A percentile compares a stretch with the other conserved stretches of the same genome.
Conservation (phyloP, 2,888 invertebrate genomes). For the Linyphia triangularis region DNA sequence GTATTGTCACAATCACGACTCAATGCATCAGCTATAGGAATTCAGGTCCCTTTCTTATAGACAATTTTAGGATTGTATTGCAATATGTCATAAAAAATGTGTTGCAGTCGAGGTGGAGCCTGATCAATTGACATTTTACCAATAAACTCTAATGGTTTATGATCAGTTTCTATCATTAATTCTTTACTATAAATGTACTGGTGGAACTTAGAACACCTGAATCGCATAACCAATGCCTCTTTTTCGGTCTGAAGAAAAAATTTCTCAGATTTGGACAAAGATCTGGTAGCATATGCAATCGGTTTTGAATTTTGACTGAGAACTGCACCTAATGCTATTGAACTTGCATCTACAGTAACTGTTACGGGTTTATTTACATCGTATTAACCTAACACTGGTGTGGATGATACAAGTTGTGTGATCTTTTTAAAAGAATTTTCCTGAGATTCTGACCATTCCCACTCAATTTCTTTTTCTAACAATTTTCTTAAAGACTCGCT, state of each 20-base stretch:
- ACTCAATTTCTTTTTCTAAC: neutral
- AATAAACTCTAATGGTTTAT: slow-evolving; percentile 4
- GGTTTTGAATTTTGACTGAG: neutral
- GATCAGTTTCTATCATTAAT: slow-evolving; percentile 9
- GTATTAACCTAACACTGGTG: slow-evolving; percentile 1
- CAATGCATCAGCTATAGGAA: slow-evolving; percentile 9
- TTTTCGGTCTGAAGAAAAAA: slow-evolving; percentile 22
- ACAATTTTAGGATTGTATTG: slow-evolving; percentile 5
- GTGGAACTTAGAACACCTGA: slow-evolving; percentile 8
- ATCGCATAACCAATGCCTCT: slow-evolving; percentile 6
- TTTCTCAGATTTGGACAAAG: slow-evolving; percentile 1
- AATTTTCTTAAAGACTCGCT: neutral
- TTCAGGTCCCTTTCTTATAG: slow-evolving; percentile 5
- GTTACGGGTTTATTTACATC: slow-evolving; percentile 19
- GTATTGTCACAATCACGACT: slow-evolving; percentile 13
- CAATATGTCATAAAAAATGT: neutral
- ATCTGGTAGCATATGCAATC: slow-evolving; percentile 6
- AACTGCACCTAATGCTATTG: slow-evolving; percentile 7
- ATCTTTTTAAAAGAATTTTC: slow-evolving; percentile 4
- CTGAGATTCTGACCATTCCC: slow-evolving; percentile 13
- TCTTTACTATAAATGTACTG: slow-evolving; percentile 18
- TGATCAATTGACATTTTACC: neutral
- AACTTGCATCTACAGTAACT: slow-evolving; percentile 28
- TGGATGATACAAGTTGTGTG: neutral
- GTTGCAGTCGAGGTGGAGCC: slow-evolving; percentile 18